A percentile compares a stretch with the other conserved stretches of the same genome.
Evolutionary conservation across 2,113 vertebrate genomes (phyloP).

Genomic region (Limnothrissa miodon): DNA sequence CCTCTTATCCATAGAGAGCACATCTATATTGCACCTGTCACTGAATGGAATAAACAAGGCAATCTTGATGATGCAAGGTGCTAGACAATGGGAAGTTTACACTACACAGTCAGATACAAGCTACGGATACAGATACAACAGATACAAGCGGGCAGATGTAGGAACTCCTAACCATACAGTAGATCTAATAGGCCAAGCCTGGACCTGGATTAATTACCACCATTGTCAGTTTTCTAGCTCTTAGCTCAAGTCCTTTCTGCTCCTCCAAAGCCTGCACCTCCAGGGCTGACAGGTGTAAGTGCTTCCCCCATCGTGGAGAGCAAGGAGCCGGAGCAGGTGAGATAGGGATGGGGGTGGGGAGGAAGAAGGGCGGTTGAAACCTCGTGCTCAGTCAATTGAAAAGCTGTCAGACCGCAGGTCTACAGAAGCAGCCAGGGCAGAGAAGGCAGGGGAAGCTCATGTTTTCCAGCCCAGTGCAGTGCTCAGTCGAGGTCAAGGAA

Average conservation of each 20-base stretch:
- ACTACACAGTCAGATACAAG: neutral
- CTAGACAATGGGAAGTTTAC: neutral
- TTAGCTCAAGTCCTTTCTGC: neutral
- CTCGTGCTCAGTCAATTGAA: conserved; percentile 68
- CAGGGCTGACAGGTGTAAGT: conserved; percentile 46
- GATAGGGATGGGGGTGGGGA: conserved; percentile 33
- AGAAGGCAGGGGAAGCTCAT: conserved; percentile 57
- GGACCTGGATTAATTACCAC: conserved; percentile 32
- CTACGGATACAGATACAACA: too few species aligned
- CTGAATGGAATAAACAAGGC: neutral
- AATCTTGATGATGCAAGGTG: neutral
- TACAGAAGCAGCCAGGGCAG: conserved; percentile 62
- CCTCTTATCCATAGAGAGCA: too few species aligned
- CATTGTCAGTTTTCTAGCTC: conserved; percentile 25
- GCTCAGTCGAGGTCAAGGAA: conserved; percentile 32
- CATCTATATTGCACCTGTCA: too few species aligned
- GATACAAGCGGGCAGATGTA: neutral
- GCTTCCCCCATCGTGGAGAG: conserved; percentile 27
- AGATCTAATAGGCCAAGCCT: conserved; percentile 7
- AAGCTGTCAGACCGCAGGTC: conserved; percentile 67
- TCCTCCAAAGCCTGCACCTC: neutral
- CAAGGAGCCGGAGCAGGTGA: conserved; percentile 37
- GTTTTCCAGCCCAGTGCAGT: conserved; percentile 41
- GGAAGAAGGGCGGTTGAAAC: conserved; percentile 57
- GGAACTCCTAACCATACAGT: neutral